Percentiles rank a stretch among this genome's conserved stretches.
Conservation (phyloP, 1,140 invertebrate genomes). For the Pogonomyrmex californicus region DNA sequence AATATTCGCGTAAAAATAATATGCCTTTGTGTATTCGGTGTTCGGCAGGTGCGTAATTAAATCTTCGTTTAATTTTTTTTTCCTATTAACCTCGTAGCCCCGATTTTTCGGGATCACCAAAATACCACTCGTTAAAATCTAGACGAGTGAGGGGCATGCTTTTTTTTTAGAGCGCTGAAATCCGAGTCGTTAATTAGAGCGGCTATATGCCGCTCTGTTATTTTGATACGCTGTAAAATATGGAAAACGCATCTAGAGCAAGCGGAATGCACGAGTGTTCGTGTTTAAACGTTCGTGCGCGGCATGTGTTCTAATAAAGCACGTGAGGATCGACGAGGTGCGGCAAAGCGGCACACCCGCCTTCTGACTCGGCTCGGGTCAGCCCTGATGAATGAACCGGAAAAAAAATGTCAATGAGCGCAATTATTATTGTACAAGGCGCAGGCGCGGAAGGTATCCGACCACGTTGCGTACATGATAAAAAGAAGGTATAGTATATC, state of each 20-base stretch:
- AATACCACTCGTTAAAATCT: background rate
- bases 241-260: background rate
- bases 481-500: background rate
- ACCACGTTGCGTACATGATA: conserved; percentile 7
- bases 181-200: conserved; percentile 21
- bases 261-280: conserved; percentile 17
- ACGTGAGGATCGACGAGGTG: conserved; percentile 56
- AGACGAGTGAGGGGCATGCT: background rate
- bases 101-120: background rate
- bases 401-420: conserved; percentile 83
- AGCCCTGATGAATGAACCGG: conserved; percentile 81
- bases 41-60: background rate
- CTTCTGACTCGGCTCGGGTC: conserved; percentile 62
- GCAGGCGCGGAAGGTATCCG: conserved; percentile 62
- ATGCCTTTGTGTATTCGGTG: background rate
- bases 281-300: conserved; percentile 41
- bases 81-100: background rate
- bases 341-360: conserved; percentile 60
- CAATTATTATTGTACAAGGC: conserved; percentile 82
- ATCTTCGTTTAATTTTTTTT: conserved; percentile 15
- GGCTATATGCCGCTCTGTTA: background rate
- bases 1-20: background rate
- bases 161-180: conserved; percentile 1
- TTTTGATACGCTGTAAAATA: conserved; percentile 38
- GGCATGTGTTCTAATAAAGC: conserved; percentile 49